A percentile compares a stretch with the other conserved stretches of the same genome.
Conservation (phyloP, 2,888 invertebrate species). For the Thymelicus sylvestris region DNA sequence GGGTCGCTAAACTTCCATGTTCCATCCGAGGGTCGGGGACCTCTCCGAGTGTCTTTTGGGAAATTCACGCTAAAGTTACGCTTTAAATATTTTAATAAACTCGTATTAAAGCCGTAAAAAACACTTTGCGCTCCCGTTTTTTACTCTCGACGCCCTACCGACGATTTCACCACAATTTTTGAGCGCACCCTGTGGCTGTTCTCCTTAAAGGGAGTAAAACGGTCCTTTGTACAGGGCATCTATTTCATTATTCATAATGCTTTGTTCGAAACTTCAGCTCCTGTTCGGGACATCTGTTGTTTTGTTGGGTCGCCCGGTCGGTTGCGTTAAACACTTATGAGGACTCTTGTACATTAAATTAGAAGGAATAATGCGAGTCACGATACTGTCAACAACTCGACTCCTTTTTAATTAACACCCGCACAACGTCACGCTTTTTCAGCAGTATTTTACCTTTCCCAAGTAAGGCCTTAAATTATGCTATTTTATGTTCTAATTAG, state of each 20-base stretch:
- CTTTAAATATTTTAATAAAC: slow-evolving; percentile 85
- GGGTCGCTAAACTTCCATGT: slow-evolving; percentile 60
- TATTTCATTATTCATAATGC: slow-evolving; percentile 82
- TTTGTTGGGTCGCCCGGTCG: slow-evolving; percentile 64
- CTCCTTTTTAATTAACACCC: slow-evolving; percentile 1
- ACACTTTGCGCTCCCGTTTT: slow-evolving; percentile 79
- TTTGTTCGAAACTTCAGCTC: slow-evolving; percentile 71
- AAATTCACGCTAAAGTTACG: slow-evolving; percentile 79
- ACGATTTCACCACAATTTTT: slow-evolving; percentile 53
- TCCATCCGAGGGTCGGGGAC: slow-evolving; percentile 57
- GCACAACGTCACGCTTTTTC: background rate
- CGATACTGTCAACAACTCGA: background rate
- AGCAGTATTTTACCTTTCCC: background rate
- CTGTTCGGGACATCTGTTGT: slow-evolving; percentile 70
- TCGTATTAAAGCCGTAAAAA: slow-evolving; percentile 82
- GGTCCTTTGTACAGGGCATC: slow-evolving; percentile 63
- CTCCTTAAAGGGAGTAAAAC: slow-evolving; percentile 43
- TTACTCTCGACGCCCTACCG: slow-evolving; percentile 65
- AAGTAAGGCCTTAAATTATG: background rate
- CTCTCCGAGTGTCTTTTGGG: slow-evolving; percentile 76
- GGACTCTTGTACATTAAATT: slow-evolving; percentile 38
- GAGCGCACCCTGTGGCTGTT: slow-evolving; percentile 46
- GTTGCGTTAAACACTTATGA: slow-evolving; percentile 37
- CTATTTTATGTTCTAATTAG: too few relatives aligned
- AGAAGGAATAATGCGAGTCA: slow-evolving; percentile 20